These are phyloP conservation scores for Siniperca chuatsi DNA, from an alignment of 2,113 vertebrate species.

Conservation along the genomic window DNA sequence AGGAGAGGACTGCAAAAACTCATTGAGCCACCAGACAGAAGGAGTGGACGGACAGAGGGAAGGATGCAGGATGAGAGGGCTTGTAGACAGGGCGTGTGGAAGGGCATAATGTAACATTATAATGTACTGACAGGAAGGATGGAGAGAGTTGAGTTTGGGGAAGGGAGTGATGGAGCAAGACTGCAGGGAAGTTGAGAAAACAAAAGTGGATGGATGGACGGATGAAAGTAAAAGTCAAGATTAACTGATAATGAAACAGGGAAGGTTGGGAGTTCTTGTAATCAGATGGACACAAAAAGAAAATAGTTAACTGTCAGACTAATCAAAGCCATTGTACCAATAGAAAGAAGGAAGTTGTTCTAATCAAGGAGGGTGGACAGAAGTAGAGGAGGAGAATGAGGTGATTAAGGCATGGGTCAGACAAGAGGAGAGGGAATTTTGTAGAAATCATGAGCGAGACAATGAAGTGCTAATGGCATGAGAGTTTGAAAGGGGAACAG, in stretches of 20 bases:
- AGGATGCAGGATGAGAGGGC: not conserved
- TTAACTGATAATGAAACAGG: not conserved
- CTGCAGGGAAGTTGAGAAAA: not conserved
- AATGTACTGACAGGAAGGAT: constrained; percentile 13
- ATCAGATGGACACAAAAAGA: constrained; percentile 31
- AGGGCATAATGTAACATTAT: constrained; percentile 7
- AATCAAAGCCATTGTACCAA: constrained; percentile 58
- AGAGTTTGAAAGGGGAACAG: constrained; percentile 17
- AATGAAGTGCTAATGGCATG: constrained; percentile 29
- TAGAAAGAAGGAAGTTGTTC: constrained; percentile 10
- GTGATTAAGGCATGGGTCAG: constrained; percentile 31
- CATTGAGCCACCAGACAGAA: constrained; percentile 46
- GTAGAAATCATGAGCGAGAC: constrained; percentile 19
- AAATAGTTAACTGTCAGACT: constrained; percentile 14
- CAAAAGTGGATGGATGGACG: not conserved
- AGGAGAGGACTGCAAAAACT: constrained; percentile 61
- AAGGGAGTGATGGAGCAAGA: not conserved
- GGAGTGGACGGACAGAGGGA: constrained; percentile 6
- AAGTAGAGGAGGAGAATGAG: constrained; percentile 16
- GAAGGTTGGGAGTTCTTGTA: not conserved
- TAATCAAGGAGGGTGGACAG: constrained; percentile 53
- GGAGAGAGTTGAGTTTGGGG: not conserved
- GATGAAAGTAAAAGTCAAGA: constrained; percentile 24
- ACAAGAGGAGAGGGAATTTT: constrained; percentile 9
- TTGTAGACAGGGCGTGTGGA: not conserved